Evolutionary conservation across 2,888 invertebrate species (phyloP), one percentile per base, ranked within the genome.

Genomic region (Unio delphinus): DNA sequence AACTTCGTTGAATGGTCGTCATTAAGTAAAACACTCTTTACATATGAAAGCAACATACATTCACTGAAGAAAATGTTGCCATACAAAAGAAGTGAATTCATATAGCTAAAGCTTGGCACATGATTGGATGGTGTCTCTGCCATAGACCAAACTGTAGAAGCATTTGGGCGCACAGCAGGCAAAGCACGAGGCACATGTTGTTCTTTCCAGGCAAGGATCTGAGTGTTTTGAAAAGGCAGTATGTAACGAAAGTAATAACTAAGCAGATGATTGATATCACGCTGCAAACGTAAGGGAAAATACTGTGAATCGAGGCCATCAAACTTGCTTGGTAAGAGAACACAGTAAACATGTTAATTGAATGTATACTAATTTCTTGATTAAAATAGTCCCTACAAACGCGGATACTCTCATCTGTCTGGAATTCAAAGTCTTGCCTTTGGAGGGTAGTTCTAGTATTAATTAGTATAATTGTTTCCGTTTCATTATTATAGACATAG

Each of bases 51-150:
- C 77, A 74, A 62, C 80, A 83, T 11, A 80, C 58, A 30, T 75
- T 72, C 76, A 81, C 75, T 45, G 79, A 72, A 61, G 70, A 68
- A 62, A 81, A 80, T 7, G 80, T 74, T 11, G 76, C 67, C 11
- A 83, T 56, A 79, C 81, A 80, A 54, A 78, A 78, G 64, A 75
- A 78, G 69, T 83, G 83, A 11, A 74, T 74, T 4, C 72, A 18
- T 1, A 75, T 62, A 15, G 80, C 79, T 17, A 80, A 26, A 4
- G 70, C 55, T 28, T 30, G 30, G 61, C 81, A 80, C 3, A 61
- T 28, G 15, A 54, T 54, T 0, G 55, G 55, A 54, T 45, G 30
- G 15, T 60, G 59, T 55, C 63, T 68, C 55, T 61, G 59, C 55
- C 56, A 64, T 1, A 74, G 55, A 17, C 80, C 78, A 56, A 79